Percentiles rank a stretch among this genome's conserved stretches.
phyloP scores from a whole-genome alignment of 1,140 invertebrate genomes.

The Sminthurinus signatus region DNA sequence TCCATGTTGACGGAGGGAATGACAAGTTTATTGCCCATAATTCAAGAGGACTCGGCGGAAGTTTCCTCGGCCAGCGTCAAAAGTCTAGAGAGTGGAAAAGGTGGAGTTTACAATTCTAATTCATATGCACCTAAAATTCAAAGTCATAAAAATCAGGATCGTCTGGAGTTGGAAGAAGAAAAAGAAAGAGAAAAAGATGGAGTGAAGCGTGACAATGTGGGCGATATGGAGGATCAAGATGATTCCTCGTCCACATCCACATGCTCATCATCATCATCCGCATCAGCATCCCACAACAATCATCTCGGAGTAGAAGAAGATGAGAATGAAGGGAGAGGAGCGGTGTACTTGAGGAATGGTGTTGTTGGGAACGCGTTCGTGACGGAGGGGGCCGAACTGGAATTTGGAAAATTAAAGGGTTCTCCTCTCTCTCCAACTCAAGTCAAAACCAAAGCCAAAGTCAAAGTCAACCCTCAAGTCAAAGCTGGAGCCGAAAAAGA shows the following conservation, averaged over 20 bases:
- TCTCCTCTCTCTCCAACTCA: background rate
- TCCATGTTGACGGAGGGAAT: background rate
- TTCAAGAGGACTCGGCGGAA: conserved; percentile 18
- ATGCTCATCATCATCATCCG: background rate
- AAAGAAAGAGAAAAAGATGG: background rate
- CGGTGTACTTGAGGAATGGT: background rate
- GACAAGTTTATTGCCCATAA: conserved; percentile 11
- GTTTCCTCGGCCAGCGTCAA: conserved; percentile 1
- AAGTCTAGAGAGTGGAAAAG: background rate
- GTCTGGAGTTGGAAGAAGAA: too few relatives aligned
- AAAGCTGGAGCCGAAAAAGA: too few relatives aligned
- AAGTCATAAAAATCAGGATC: background rate
- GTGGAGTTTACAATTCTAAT: background rate
- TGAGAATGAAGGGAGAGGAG: background rate
- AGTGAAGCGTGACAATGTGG: background rate
- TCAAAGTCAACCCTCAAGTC: too few relatives aligned
- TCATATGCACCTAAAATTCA: background rate
- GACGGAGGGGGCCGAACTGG: conserved; percentile 11
- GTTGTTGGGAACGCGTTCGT: conserved; percentile 20
- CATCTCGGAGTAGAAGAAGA: conserved; percentile 9
- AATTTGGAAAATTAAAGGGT: conserved; percentile 32
- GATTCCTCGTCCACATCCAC: background rate
- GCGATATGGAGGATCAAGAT: background rate
- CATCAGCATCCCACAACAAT: background rate
- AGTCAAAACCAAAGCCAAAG: too few relatives aligned